A percentile compares a stretch with the other conserved stretches of the same genome.
Evolutionary conservation across 2,797 vertebrate genomes (phyloP).

Genomic region (Linurgus olivaceus): DNA sequence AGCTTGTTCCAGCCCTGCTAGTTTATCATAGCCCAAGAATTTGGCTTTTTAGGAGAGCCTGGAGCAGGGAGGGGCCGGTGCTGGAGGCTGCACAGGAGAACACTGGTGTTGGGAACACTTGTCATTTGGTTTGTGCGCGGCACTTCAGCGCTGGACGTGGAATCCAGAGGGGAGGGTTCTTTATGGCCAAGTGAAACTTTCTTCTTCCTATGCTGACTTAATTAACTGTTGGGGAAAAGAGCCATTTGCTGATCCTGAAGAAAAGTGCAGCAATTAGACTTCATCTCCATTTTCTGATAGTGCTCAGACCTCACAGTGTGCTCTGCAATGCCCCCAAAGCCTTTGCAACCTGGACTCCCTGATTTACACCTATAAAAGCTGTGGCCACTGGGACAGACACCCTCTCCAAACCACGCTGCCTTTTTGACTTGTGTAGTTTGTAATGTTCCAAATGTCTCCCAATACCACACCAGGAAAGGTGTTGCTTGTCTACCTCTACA

Average conservation of each 20-base stretch:
- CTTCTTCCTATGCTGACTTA: background rate
- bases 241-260: background rate
- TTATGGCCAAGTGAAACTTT: background rate
- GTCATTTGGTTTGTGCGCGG: background rate
- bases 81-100: background rate
- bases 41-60: background rate
- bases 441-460: background rate
- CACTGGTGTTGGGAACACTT: background rate
- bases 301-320: background rate
- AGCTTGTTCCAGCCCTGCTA: background rate
- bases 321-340: background rate
- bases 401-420: background rate
- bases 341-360: background rate
- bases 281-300: background rate
- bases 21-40: background rate
- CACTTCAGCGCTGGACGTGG: accelerated
- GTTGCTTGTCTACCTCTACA: background rate
- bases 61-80: background rate
- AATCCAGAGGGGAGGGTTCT: background rate
- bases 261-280: background rate
- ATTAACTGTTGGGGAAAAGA: background rate
- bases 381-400: background rate
- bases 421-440: background rate
- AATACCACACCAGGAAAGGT: background rate
- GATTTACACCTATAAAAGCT: background rate